Evolutionary conservation across 2,888 invertebrate genomes (phyloP).

Genomic region (Hyles lineata): DNA sequence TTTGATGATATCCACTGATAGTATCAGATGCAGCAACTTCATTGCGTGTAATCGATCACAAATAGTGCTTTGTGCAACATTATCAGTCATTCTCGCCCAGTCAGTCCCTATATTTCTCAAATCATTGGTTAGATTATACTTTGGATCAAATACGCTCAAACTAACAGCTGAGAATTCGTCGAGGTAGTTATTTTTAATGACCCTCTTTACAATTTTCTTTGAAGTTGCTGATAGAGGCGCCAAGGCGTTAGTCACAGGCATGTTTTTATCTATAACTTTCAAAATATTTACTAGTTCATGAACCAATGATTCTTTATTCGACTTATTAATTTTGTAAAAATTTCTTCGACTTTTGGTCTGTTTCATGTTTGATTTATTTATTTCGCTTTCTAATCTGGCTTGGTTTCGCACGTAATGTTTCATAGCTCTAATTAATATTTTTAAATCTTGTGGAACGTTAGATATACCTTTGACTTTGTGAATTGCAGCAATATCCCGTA

Average conservation of each 20-base stretch:
- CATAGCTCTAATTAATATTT: conserved; percentile 55
- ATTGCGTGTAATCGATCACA: conserved; percentile 54
- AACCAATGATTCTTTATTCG: conserved; percentile 34
- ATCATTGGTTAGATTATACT: conserved; percentile 56
- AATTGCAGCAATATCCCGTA: conserved; percentile 56
- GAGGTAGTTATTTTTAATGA: conserved; percentile 52
- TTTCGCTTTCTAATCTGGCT: conserved; percentile 37
- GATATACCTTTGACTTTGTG: conserved; percentile 47
- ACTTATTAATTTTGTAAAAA: conserved; percentile 29
- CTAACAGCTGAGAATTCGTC: conserved; percentile 46
- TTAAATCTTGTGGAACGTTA: conserved; percentile 54
- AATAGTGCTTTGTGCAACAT: conserved; percentile 45
- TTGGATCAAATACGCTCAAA: conserved; percentile 45
- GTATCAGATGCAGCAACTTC: conserved; percentile 59
- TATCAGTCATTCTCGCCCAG: conserved; percentile 53
- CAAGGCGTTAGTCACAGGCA: conserved; percentile 48
- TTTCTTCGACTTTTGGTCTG: conserved; percentile 28
- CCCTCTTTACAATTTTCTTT: conserved; percentile 55
- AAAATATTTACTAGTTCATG: conserved; percentile 52
- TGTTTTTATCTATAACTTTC: conserved; percentile 52
- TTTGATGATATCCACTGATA: conserved; percentile 59
- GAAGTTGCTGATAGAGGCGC: conserved; percentile 48
- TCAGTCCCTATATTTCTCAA: conserved; percentile 55
- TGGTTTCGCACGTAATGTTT: conserved; percentile 56
- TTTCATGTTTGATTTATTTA: conserved; percentile 1